Base-by-base conservation (phyloP, 1,140 invertebrate genomes). In the Galendromus occidentalis region DNA sequence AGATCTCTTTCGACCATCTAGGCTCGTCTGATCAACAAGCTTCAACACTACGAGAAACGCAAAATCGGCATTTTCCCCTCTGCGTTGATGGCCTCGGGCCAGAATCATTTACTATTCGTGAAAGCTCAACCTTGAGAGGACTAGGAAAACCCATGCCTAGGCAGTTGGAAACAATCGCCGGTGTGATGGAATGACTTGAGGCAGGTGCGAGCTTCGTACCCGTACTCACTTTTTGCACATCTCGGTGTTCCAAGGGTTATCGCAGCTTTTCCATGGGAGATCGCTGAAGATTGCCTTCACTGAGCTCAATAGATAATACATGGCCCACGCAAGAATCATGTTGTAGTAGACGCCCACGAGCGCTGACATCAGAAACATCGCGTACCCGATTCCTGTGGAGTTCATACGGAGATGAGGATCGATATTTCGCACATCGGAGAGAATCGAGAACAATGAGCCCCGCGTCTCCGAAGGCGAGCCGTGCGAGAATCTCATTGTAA, bases 321-420 rank as follows among this genome's bases (percentile, higher is more conserved):
- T 66, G 22, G 79, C 77, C 80, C 80, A 81, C 6, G 80, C 79
- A 28, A 82, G 72, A 66, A 81, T 81, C 45, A 81, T 79, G 67
- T 82, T 81, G 72, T 81, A 81, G 70, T 82, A 81, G 25, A 81
- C 72, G 44, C 75, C 76, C 7, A 80, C 78, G 22, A 82, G 41
- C 18, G 22, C 45, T 7, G 71, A 72, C 69, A 74, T 73, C 30
- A 74, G 25, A 45, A 73, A 73, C 73, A 74, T 74, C 42, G 72
- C 71, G 67, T 74, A 74, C 6, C 73, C 73, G 12, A 74, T 42
- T 47, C 73, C 71, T 70, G 28, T 0, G 55, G 66, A 5, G 9
- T 1, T 25, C 14, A 14, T 4, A 18, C 18, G 14, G n/a, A n/a
- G n/a, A n/a, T n/a, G n/a, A n/a, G n/a, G n/a, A n/a, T n/a, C n/a